Conservation (phyloP, 2,113 vertebrate genomes). For the Charadrius vociferus region DNA sequence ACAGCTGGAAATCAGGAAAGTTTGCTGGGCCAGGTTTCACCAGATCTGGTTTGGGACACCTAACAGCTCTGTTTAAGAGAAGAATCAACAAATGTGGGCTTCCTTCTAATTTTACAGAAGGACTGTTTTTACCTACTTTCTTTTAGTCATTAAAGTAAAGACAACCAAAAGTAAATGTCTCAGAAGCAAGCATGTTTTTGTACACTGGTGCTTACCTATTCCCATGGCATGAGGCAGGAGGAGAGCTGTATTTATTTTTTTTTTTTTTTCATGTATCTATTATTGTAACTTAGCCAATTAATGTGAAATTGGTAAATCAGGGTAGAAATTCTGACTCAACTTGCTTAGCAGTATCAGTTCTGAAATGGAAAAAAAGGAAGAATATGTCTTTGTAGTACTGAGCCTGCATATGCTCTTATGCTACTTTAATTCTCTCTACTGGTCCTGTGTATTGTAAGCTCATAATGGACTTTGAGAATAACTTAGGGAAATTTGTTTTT, state of each 20-base stretch:
- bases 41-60: background rate
- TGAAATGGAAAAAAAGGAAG: background rate
- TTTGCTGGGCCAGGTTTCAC: background rate
- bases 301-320: background rate
- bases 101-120: background rate
- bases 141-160: background rate
- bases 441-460: background rate
- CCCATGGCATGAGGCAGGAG: background rate
- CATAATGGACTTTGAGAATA: background rate
- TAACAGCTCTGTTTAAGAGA: background rate
- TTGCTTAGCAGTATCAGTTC: background rate
- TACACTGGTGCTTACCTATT: background rate
- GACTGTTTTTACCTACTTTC: background rate
- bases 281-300: background rate
- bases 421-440: background rate
- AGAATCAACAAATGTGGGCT: background rate
- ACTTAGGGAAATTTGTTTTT: background rate
- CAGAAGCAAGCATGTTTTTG: background rate
- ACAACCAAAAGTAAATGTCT: background rate
- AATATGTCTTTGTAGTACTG: background rate
- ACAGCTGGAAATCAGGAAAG: background rate
- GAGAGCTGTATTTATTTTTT: background rate
- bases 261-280: background rate
- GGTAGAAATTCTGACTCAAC: background rate
- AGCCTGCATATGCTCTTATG: rapidly evolving